Conservation (phyloP, 2,113 vertebrate species). For the Barbus barbus region DNA sequence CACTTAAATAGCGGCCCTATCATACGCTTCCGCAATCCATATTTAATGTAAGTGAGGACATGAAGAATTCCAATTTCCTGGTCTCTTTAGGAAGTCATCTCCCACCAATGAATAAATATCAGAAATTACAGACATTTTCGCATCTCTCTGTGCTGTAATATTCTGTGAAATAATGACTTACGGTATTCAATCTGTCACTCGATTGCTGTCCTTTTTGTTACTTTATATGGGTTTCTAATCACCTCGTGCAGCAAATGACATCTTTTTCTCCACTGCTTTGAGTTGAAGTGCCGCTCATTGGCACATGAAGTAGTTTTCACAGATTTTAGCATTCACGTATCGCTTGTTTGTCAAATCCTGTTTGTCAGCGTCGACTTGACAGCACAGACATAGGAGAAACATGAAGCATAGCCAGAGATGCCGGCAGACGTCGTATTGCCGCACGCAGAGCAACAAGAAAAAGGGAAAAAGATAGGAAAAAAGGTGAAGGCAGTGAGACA, state of each 20-base stretch:
- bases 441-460: slow-evolving; percentile 40
- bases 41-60: slow-evolving; percentile 58
- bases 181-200: slow-evolving; percentile 31
- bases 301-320: slow-evolving; percentile 12
- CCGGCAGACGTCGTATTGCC: neutral
- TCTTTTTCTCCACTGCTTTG: neutral
- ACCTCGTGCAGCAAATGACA: neutral
- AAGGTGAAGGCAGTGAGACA: slow-evolving; percentile 45
- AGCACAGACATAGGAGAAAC: slow-evolving; percentile 12
- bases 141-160: slow-evolving; percentile 42
- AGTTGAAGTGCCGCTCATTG: slow-evolving; percentile 1
- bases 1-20: slow-evolving; percentile 54
- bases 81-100: slow-evolving; percentile 58
- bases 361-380: slow-evolving; percentile 24
- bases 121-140: slow-evolving; percentile 55
- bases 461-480: slow-evolving; percentile 21
- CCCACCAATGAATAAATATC: slow-evolving; percentile 59
- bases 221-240: slow-evolving; percentile 17
- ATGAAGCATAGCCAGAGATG: slow-evolving; percentile 36
- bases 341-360: slow-evolving; percentile 11
- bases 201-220: slow-evolving; percentile 40
- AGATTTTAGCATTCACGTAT: slow-evolving; percentile 18
- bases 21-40: slow-evolving; percentile 59
- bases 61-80: slow-evolving; percentile 58
- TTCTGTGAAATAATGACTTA: slow-evolving; percentile 46